A percentile compares a stretch with the other conserved stretches of the same genome.
These are phyloP conservation scores for Zhengitettix transpicula DNA, from an alignment of 2,888 invertebrate genomes.

Conservation along the genomic window DNA sequence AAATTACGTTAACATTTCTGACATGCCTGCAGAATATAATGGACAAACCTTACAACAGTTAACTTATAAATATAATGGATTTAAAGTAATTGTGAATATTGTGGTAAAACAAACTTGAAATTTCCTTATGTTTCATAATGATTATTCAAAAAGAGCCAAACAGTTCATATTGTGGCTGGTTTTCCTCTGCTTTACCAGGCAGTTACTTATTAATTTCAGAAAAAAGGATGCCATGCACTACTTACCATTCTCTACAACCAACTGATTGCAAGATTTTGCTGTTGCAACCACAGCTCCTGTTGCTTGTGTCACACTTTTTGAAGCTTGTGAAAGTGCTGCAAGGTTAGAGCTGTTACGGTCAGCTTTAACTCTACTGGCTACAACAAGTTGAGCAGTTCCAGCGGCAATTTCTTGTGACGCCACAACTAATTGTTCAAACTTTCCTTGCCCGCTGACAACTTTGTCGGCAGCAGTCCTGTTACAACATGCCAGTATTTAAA, in stretches of 20 bases:
- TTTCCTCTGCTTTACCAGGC: too few species aligned
- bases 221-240: too few species aligned
- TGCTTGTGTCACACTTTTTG: slow-evolving; percentile 74
- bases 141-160: not conserved
- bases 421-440: slow-evolving; percentile 83
- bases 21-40: too few species aligned
- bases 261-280: slow-evolving; percentile 73
- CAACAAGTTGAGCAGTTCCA: slow-evolving; percentile 91
- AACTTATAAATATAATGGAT: too few species aligned
- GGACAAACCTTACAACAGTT: too few species aligned
- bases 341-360: slow-evolving; percentile 66
- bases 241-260: slow-evolving; percentile 65
- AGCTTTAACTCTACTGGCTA: slow-evolving; percentile 91
- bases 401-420: slow-evolving; percentile 95
- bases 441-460: slow-evolving; percentile 68
- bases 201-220: too few species aligned
- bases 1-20: too few species aligned
- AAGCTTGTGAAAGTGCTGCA: slow-evolving; percentile 66
- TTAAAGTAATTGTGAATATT: too few species aligned
- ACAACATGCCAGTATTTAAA: too few species aligned
- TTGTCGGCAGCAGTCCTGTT: slow-evolving; percentile 79
- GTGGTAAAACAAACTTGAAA: too few species aligned
- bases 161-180: not conserved
- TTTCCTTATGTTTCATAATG: not conserved
- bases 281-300: slow-evolving; percentile 89